phyloP scores from a whole-genome alignment of 1,140 invertebrate species.

The Danaus plexippus region DNA sequence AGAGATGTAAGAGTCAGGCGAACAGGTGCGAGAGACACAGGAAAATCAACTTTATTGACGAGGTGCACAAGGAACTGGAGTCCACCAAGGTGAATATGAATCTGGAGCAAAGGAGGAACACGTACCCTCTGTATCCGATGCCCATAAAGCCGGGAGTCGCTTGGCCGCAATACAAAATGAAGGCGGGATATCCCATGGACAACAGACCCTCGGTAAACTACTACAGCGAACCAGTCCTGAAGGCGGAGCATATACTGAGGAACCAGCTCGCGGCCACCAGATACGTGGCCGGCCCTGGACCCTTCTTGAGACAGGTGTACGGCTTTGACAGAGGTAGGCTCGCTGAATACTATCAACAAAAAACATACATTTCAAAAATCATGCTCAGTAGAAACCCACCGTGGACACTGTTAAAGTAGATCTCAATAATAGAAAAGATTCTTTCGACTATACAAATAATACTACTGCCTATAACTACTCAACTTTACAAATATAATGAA shows the following conservation, averaged over 20 bases:
- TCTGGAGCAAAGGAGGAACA: conserved; percentile 49
- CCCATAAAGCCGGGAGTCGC: conserved; percentile 42
- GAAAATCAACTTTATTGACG: conserved; percentile 32
- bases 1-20: neutral
- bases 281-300: conserved; percentile 40
- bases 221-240: conserved; percentile 52
- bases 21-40: neutral
- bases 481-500: no score
- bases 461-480: no score
- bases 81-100: conserved; percentile 32
- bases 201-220: conserved; percentile 32
- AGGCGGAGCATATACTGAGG: conserved; percentile 45
- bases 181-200: conserved; percentile 29
- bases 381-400: no score
- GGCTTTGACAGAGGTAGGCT: conserved; percentile 50
- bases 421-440: no score
- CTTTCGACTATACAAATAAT: no score
- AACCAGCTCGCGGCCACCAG: conserved; percentile 48
- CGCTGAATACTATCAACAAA: no score
- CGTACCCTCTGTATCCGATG: conserved; percentile 49
- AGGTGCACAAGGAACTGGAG: conserved; percentile 40
- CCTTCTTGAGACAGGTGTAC: conserved; percentile 40
- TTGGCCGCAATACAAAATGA: conserved; percentile 41
- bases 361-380: no score
- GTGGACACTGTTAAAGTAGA: no score